A percentile compares a stretch with the other conserved stretches of the same genome.
Evolutionary conservation across 1,140 invertebrate species (phyloP).

Genomic region (Spodoptera frugiperda): DNA sequence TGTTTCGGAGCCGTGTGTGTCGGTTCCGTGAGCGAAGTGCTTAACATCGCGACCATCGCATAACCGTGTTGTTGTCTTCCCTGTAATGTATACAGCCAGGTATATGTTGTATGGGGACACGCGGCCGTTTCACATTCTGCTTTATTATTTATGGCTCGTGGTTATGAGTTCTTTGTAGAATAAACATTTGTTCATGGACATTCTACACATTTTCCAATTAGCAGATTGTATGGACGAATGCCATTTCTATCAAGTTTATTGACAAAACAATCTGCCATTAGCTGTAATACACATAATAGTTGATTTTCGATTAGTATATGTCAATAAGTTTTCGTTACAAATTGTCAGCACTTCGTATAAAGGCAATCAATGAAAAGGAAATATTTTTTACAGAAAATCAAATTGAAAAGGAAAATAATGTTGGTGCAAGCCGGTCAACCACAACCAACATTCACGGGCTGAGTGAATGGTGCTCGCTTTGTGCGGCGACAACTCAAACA

Average conservation of each 20-base stretch:
- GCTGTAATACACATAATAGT: too few species aligned
- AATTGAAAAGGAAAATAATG: not conserved
- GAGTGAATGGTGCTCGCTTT: not conserved
- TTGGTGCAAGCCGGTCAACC: not conserved
- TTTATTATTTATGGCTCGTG: conserved; percentile 34
- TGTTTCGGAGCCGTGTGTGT: conserved; percentile 26
- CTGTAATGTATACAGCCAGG: conserved; percentile 9
- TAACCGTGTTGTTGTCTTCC: conserved; percentile 15
- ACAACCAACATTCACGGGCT: conserved; percentile 2
- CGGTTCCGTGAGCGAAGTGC: conserved; percentile 38
- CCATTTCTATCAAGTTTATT: not conserved
- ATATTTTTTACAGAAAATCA: too few species aligned
- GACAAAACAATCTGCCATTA: too few species aligned
- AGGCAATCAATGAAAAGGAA: too few species aligned
- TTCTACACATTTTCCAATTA: conserved; percentile 20
- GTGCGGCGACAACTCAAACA: conserved; percentile 1
- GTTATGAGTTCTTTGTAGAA: conserved; percentile 33
- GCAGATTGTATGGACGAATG: not conserved
- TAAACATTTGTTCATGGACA: conserved; percentile 28
- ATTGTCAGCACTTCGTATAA: too few species aligned
- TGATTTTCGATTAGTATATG: too few species aligned
- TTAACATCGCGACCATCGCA: conserved; percentile 11
- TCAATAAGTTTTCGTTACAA: too few species aligned
- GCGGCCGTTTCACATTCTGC: conserved; percentile 23
- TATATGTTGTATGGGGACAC: not conserved